phyloP scores from a whole-genome alignment of 2,797 vertebrate species.

The Danio jaintianensis region DNA sequence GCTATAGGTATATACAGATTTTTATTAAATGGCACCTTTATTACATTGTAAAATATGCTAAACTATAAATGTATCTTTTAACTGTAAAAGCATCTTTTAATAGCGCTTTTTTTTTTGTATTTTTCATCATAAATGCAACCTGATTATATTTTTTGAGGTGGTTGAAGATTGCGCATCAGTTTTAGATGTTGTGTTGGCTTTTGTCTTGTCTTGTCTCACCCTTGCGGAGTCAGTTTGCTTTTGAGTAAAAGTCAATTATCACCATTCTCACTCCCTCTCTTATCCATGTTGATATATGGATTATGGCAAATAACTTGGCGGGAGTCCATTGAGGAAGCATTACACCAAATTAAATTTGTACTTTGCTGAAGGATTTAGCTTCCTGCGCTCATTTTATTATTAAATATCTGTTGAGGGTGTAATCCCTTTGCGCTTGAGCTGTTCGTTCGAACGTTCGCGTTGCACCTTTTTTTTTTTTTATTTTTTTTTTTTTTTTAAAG shows the following conservation, averaged over 20 bases:
- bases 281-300: conserved; percentile 76
- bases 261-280: conserved; percentile 49
- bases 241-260: conserved; percentile 65
- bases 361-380: conserved; percentile 73
- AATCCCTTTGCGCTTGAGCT: conserved; percentile 69
- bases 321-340: conserved; percentile 70
- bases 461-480: conserved; percentile 48
- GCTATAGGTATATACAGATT: too few species aligned
- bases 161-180: neutral
- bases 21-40: too few species aligned
- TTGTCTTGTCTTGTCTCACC: conserved; percentile 56
- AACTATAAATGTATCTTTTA: too few species aligned
- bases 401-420: conserved; percentile 70
- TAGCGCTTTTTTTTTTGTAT: too few species aligned
- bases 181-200: conserved; percentile 15
- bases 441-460: conserved; percentile 51
- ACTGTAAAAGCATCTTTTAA: too few species aligned
- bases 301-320: conserved; percentile 73
- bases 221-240: conserved; percentile 59
- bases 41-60: too few species aligned
- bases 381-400: conserved; percentile 71
- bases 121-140: too few species aligned
- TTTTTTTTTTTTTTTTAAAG: conserved; percentile 37
- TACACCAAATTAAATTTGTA: conserved; percentile 75
- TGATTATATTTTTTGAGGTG: neutral